A percentile compares a stretch with the other conserved stretches of the same genome.
Evolutionary conservation across 2,113 vertebrate species (phyloP).

Genomic region (Indicator maculatus): DNA sequence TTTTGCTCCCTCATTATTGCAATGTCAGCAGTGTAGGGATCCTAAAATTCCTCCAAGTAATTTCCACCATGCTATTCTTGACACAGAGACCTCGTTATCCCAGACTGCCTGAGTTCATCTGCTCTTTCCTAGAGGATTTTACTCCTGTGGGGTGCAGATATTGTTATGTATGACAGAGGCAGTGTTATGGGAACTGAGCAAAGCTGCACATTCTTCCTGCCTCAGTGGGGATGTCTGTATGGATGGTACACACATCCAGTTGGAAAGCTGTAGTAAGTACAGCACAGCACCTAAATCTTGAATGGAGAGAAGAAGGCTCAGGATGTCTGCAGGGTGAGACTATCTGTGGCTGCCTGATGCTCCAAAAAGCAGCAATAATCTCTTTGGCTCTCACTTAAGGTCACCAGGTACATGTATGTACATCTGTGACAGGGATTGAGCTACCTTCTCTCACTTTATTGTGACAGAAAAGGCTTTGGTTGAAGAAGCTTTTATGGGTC

Average conservation of each 20-base stretch:
- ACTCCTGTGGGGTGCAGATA: background rate
- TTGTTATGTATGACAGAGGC: background rate
- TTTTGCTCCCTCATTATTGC: background rate
- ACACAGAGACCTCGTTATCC: background rate
- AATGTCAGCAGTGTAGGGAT: background rate
- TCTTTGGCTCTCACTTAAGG: background rate
- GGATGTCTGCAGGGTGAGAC: background rate
- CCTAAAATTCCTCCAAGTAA: background rate
- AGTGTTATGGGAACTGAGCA: slow-evolving; percentile 7
- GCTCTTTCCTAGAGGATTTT: background rate
- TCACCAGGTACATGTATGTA: background rate
- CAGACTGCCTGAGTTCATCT: background rate
- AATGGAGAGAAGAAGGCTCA: background rate
- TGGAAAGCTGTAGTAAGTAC: background rate
- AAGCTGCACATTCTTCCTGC: background rate
- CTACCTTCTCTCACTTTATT: background rate
- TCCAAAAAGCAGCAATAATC: background rate
- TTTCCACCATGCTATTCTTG: background rate
- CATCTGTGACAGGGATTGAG: background rate
- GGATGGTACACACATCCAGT: rapidly evolving
- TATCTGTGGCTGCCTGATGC: background rate
- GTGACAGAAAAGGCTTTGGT: background rate
- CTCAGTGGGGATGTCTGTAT: rapidly evolving
- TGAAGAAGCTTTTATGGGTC: background rate
- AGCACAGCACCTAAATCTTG: background rate